phyloP scores from a whole-genome alignment of 2,888 invertebrate species.

The Limnephilus marmoratus region DNA sequence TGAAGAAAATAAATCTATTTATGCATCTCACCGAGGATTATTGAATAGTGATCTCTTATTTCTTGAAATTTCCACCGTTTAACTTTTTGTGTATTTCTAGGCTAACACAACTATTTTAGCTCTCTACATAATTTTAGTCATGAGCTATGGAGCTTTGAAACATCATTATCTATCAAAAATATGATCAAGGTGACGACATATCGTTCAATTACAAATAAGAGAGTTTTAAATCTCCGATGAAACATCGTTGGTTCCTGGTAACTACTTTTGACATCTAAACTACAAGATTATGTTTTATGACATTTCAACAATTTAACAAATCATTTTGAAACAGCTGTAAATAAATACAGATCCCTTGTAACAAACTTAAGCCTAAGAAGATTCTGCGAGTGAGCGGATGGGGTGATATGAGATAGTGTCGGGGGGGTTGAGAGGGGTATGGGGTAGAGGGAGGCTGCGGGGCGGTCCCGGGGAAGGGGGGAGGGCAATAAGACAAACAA shows the following conservation, averaged over 20 bases:
- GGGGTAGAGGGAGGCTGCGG: conserved; percentile 23
- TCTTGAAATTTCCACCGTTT: not conserved
- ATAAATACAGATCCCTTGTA: conserved; percentile 31
- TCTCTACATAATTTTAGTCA: not conserved
- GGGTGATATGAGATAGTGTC: conserved; percentile 51
- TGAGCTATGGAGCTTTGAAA: not conserved
- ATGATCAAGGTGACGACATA: no score
- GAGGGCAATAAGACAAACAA: conserved; percentile 57
- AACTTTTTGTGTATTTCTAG: no score
- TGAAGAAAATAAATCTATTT: not conserved
- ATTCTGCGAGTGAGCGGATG: conserved; percentile 52
- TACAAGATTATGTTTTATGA: not conserved
- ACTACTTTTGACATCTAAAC: not conserved
- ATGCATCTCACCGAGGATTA: not conserved
- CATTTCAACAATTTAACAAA: not conserved
- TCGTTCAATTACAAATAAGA: not conserved
- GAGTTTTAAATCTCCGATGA: no score
- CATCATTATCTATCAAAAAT: no score
- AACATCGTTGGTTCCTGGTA: no score
- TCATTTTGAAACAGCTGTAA: conserved; percentile 23
- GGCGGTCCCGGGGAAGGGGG: conserved; percentile 16
- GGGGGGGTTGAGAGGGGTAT: conserved; percentile 23
- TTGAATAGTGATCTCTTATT: not conserved
- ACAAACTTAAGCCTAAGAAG: conserved; percentile 55
- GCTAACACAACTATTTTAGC: no score